Evolutionary conservation across 2,113 vertebrate genomes (phyloP).

Genomic region (Neodon shergylaensis): DNA sequence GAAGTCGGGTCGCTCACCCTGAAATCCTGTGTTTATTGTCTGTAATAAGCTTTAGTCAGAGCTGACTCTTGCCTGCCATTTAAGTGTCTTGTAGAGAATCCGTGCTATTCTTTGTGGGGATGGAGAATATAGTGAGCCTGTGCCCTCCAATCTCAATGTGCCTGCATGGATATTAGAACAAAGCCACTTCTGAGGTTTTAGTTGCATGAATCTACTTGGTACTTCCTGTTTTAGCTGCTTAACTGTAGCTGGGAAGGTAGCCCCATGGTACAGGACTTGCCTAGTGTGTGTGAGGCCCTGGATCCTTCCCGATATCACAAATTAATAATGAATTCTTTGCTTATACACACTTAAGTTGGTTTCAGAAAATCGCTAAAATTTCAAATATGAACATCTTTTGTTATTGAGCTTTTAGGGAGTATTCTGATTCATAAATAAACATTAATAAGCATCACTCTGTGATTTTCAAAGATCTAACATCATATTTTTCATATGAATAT

Average conservation of each 20-base stretch:
- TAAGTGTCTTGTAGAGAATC: constrained; percentile 6
- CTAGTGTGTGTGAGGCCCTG: neutral
- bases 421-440: constrained; percentile 31
- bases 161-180: constrained; percentile 4
- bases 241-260: neutral
- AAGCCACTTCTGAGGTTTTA: neutral
- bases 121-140: neutral
- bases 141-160: neutral
- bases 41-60: constrained; percentile 23
- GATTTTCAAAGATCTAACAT: constrained; percentile 28
- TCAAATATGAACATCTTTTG: constrained; percentile 42
- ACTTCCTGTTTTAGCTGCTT: constrained; percentile 21
- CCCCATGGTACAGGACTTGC: neutral
- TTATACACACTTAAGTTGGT: neutral
- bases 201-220: neutral
- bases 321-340: neutral
- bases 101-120: neutral
- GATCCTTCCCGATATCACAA: neutral
- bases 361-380: constrained; percentile 55
- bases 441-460: constrained; percentile 32
- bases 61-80: neutral
- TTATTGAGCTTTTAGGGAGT: constrained; percentile 33
- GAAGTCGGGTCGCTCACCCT: constrained; percentile 25
- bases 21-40: constrained; percentile 6
- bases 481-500: constrained; percentile 17